Evolutionary conservation across 2,113 vertebrate genomes (phyloP), one percentile per base, ranked within the genome.

Genomic region (Heptranchias perlo): DNA sequence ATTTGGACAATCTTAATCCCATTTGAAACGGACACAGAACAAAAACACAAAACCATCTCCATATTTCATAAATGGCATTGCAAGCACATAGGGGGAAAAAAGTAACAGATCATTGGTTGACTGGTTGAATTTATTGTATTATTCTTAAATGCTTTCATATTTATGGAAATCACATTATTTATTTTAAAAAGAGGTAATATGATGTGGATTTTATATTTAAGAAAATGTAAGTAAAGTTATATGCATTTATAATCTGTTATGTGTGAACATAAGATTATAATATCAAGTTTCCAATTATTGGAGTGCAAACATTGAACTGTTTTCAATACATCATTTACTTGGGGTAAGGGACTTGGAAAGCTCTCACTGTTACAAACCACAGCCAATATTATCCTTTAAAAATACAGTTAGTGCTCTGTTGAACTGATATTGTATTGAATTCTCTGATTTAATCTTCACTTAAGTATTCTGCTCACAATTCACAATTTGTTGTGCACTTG

Each of bases 401-500:
- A 64, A 11, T 31, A 28, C 31, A 92, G 25, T 92, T 92, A 13
- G 31, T 92, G 54, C 31, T 92, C 62, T 23, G 14, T 39, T 94
- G 62, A 94, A 94, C 39, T 47, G 25, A 65, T 94, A 64, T 94
- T 58, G 25, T 23, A 94, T 7, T 47, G 39, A 64, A 65, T 44
- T 39, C n/a, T 94, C 18, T 11, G n/a, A 91, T 91, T 91, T 89
- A 89, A 49, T 89, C 16, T 64, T 94, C 62, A 65, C 52, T 91
- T 91, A 13, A 31, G 13, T 16, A 35, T 35, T 14, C 25, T 35
- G 47, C 35, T 91, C 54, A 58, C 54, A 44, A 91, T 35, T 58
- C 28, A 91, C 5, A 58, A 91, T 61, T 35, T 91, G 39, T 44
- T 44, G 78, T 23, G 39, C n/a, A n/a, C 47, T 21, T 44, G 78